Conservation (phyloP, 1,140 invertebrate genomes). For the Gonatopus flavifemur region DNA sequence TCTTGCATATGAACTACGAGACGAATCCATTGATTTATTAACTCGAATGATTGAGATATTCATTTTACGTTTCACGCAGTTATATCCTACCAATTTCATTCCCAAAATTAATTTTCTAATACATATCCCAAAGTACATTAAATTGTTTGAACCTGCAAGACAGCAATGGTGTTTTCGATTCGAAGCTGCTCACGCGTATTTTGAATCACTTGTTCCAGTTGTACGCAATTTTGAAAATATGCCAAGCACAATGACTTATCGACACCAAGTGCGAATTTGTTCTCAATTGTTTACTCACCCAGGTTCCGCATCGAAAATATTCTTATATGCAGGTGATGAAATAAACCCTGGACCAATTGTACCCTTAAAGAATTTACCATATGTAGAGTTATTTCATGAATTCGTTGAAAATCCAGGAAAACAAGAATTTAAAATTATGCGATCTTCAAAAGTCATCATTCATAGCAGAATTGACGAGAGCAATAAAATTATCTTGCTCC, state of each 20-base stretch:
- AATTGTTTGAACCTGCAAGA: constrained; percentile 23
- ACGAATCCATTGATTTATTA: constrained; percentile 11
- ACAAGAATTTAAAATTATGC: not conserved
- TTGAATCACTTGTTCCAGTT: constrained; percentile 16
- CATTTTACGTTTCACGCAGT: constrained; percentile 6
- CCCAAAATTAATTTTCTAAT: constrained; percentile 29
- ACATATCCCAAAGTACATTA: constrained; percentile 23
- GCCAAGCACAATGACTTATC: constrained; percentile 15
- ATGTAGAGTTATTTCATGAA: constrained; percentile 6
- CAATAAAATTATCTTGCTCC: not conserved
- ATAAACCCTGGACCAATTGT: constrained; percentile 3
- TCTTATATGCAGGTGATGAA: constrained; percentile 15
- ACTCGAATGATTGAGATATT: constrained; percentile 20
- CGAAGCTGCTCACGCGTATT: constrained; percentile 21
- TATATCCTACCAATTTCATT: constrained; percentile 20
- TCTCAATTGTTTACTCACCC: not conserved
- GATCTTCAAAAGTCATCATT: not conserved
- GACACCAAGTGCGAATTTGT: constrained; percentile 15
- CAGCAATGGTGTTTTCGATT: constrained; percentile 29
- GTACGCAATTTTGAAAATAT: constrained; percentile 22
- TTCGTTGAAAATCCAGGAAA: constrained; percentile 4
- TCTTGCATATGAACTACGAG: constrained; percentile 17
- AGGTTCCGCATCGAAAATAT: constrained; percentile 9
- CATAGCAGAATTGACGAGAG: not conserved
- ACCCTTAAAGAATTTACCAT: constrained; percentile 11